These are phyloP conservation scores for Tenthredo amoena DNA, from an alignment of 2,888 invertebrate genomes.

Conservation along the genomic window DNA sequence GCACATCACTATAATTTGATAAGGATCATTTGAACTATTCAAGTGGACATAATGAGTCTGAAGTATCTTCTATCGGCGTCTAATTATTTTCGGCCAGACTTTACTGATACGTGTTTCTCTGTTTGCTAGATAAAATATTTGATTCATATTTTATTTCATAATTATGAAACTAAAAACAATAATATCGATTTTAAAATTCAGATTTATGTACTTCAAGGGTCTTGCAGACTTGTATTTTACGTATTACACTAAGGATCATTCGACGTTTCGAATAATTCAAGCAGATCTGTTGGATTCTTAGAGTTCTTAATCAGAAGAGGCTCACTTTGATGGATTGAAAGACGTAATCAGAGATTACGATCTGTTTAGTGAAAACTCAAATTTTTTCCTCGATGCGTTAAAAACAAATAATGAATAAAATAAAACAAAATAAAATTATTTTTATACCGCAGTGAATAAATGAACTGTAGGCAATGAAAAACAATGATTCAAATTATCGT, in stretches of 20 bases:
- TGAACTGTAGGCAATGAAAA: constrained; percentile 13
- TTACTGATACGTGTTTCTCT: constrained; percentile 8
- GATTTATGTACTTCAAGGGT: neutral
- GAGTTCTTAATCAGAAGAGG: neutral
- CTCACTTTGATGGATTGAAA: neutral
- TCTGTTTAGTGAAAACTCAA: neutral
- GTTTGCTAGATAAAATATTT: neutral
- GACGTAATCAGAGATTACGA: neutral
- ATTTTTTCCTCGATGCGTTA: neutral
- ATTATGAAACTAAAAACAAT: neutral
- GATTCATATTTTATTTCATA: neutral
- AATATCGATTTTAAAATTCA: neutral
- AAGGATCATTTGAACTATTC: constrained; percentile 28
- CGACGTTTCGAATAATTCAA: neutral
- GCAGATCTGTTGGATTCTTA: neutral
- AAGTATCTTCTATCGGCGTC: neutral
- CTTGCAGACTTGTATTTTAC: neutral
- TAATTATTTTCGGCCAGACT: neutral
- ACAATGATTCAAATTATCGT: neutral
- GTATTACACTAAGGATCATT: neutral
- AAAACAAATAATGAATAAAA: neutral
- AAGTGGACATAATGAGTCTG: neutral
- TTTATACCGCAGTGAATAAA: constrained; percentile 31
- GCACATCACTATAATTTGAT: constrained; percentile 44
- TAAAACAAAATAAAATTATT: constrained; percentile 28